Base-by-base conservation (phyloP, 2,113 vertebrate genomes). In the Oceanites oceanicus region DNA sequence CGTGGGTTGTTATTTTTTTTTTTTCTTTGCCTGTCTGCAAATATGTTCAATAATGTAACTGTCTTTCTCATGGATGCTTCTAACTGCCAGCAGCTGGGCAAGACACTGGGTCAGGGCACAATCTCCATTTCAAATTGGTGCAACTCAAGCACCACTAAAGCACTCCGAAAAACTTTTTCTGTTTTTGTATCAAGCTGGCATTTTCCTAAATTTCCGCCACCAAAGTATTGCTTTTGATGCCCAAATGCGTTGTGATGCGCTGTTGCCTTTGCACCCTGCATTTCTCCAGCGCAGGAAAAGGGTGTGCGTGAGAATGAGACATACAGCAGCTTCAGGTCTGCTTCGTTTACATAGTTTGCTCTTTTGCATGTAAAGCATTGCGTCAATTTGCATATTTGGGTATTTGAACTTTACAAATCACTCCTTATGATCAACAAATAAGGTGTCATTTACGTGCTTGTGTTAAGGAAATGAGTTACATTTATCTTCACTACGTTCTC, bases 401-500 rank as follows among this genome's bases (percentile, higher is more conserved):
- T 73, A 55, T 90, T 82, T 93, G 92, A 95, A 92, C 91, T 91
- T 93, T 95, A 83, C 94, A 96, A 93, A 97, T 97, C 85, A 17
- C 87, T 89, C 67, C 85, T 87, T n/a, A 50, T 75, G 93, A 97
- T 96, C 96, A 93, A 95, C 91, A 97, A 94, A 97, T 89, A 92
- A 91, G 71, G 77, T 91, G 86, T 92, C 95, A 73, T 76, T 96
- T 88, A 77, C 61, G 47, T 93, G 95, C 91, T 40, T 10, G 61
- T 78, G 81, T 52, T 96, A 38, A 80, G 81, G 81, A 96, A 94
- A 84, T 53, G 81, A 95, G 88, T 45, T 96, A 4, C 81, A 72
- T 97, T 95, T 94, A 84, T 94, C 92, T 93, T 63, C 34, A 21
- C 84, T 15, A 13, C 6, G 72, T 42, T 94, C 95, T 45, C 70